A percentile compares a stretch with the other conserved stretches of the same genome.
Evolutionary conservation across 1,140 invertebrate genomes (phyloP).

Genomic region (Octopus bimaculoides): DNA sequence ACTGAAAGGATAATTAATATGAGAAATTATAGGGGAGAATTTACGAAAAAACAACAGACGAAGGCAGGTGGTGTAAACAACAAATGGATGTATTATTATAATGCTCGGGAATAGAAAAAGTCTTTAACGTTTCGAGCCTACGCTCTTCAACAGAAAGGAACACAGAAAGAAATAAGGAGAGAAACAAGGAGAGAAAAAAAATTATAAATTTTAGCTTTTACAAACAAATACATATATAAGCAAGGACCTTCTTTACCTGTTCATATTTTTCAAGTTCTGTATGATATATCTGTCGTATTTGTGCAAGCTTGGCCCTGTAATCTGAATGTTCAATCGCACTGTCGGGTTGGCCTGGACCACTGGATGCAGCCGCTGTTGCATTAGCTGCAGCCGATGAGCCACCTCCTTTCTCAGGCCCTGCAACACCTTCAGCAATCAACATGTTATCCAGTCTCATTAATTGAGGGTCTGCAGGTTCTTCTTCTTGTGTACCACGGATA

Average conservation of each 20-base stretch:
- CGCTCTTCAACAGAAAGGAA: not conserved
- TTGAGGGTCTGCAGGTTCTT: constrained; percentile 98
- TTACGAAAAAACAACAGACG: too few species aligned
- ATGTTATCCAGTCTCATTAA: constrained; percentile 99
- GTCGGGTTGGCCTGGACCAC: constrained; percentile 73
- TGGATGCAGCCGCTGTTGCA: constrained; percentile 78
- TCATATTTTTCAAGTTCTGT: constrained; percentile 99
- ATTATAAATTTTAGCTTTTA: not conserved
- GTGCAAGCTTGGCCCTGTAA: constrained; percentile 97
- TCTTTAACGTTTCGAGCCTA: too few species aligned
- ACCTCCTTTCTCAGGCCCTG: constrained; percentile 95
- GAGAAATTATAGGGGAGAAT: too few species aligned
- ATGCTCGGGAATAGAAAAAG: too few species aligned
- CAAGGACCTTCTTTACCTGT: constrained; percentile 63
- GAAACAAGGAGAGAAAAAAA: not conserved
- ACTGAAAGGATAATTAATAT: too few species aligned
- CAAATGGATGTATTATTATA: too few species aligned
- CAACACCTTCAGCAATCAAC: constrained; percentile 98
- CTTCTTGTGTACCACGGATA: constrained; percentile 94
- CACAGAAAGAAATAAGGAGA: not conserved
- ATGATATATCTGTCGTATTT: constrained; percentile 98
- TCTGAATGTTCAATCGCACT: constrained; percentile 95
- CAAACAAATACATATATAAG: too few species aligned
- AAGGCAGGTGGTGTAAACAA: too few species aligned
- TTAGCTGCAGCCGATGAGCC: constrained; percentile 87